These are phyloP conservation scores for Hirtodrosophila cameraria DNA, from an alignment of 2,888 invertebrate genomes.

Conservation along the genomic window DNA sequence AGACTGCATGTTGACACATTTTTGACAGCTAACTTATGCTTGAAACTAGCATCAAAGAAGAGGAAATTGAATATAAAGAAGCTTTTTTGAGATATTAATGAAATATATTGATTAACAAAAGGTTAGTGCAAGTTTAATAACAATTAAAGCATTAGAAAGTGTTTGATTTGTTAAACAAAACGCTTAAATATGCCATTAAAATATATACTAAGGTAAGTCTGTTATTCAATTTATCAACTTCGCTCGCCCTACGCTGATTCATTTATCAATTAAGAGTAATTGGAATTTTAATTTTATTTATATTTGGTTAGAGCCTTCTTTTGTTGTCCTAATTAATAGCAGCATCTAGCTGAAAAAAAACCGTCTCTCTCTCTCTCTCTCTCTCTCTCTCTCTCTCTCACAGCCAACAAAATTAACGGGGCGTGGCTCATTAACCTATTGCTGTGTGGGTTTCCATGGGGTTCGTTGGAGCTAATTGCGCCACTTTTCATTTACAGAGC, in stretches of 20 bases:
- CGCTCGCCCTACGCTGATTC: slow-evolving; percentile 40
- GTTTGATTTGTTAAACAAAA: no score
- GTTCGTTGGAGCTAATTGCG: slow-evolving; percentile 53
- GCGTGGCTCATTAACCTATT: slow-evolving; percentile 54
- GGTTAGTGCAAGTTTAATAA: no score
- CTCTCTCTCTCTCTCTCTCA: no score
- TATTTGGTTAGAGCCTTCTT: slow-evolving; percentile 12
- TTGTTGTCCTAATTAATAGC: slow-evolving; percentile 61
- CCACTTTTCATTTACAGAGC: slow-evolving; percentile 38
- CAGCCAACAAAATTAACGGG: slow-evolving; percentile 49
- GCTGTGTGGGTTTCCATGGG: slow-evolving; percentile 20
- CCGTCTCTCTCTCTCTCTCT: no score
- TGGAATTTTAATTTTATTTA: slow-evolving; percentile 66
- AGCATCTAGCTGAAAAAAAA: slow-evolving; percentile 40
- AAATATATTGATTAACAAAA: no score
- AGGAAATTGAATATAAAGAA: not conserved
- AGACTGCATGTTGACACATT: slow-evolving; percentile 21
- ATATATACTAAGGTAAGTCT: no score
- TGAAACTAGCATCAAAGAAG: no score
- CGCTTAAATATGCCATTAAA: no score
- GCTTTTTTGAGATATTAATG: not conserved
- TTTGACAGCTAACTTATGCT: slow-evolving; percentile 1
- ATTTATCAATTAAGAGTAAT: slow-evolving; percentile 69
- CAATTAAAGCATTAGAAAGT: no score
- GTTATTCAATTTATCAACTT: slow-evolving; percentile 49